Evolutionary conservation across 2,888 invertebrate species (phyloP).

Genomic region (Melinopterus prodromus): DNA sequence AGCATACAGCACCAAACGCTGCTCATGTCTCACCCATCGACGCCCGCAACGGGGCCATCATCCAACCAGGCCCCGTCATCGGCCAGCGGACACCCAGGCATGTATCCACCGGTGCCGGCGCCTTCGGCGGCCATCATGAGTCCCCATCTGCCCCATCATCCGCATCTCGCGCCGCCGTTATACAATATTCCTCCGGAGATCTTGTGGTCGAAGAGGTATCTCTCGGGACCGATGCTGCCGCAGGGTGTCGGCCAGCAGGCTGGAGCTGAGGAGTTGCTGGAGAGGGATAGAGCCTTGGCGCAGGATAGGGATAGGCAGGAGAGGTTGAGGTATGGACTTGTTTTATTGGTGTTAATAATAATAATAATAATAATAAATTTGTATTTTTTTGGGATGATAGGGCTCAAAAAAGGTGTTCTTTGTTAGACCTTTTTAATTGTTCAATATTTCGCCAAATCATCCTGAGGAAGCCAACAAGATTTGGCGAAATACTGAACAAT

Average conservation of each 20-base stretch:
- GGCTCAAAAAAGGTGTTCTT: too few relatives aligned
- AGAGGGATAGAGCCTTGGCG: constrained; percentile 63
- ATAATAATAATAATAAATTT: too few relatives aligned
- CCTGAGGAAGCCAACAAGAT: too few relatives aligned
- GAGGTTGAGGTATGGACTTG: constrained; percentile 75
- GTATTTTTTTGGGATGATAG: too few relatives aligned
- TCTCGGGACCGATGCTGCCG: constrained; percentile 61
- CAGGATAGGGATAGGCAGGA: constrained; percentile 73
- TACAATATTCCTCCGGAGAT: constrained; percentile 63
- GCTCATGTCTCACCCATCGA: constrained; percentile 67
- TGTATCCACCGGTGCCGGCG: constrained; percentile 49
- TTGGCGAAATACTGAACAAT: too few relatives aligned
- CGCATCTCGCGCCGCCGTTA: constrained; percentile 51
- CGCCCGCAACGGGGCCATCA: constrained; percentile 53
- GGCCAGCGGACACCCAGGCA: constrained; percentile 49
- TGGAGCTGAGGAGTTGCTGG: constrained; percentile 62
- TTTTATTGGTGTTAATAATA: too few relatives aligned
- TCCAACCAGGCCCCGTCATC: constrained; percentile 47
- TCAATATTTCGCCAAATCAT: too few relatives aligned
- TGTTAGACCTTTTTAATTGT: too few relatives aligned
- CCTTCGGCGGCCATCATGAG: constrained; percentile 56
- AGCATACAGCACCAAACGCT: constrained; percentile 69
- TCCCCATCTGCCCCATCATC: constrained; percentile 54
- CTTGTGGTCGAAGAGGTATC: constrained; percentile 70
- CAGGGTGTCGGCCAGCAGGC: constrained; percentile 52